These are phyloP conservation scores for Eulithis prunata DNA, from an alignment of 2,888 invertebrate species.

Conservation along the genomic window DNA sequence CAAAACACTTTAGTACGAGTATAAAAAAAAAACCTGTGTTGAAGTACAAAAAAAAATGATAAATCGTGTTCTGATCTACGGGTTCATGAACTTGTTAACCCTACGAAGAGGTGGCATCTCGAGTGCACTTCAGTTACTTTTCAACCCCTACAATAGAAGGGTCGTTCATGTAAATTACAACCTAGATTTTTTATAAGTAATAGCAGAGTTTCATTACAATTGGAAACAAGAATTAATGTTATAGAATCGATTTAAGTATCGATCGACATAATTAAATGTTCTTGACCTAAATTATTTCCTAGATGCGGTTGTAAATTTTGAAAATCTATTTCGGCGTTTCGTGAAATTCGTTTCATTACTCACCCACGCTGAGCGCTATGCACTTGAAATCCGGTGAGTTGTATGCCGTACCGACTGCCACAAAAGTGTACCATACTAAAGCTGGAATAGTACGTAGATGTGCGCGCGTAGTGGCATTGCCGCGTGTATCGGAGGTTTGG, in stretches of 20 bases:
- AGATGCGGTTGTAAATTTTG: constrained; percentile 30
- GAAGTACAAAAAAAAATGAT: background rate
- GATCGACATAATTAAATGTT: constrained; percentile 18
- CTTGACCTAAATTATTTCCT: constrained; percentile 32
- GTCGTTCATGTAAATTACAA: too few species aligned
- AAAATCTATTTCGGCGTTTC: constrained; percentile 38
- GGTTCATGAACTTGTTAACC: constrained; percentile 13
- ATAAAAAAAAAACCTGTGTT: background rate
- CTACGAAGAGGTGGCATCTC: background rate
- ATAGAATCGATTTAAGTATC: constrained; percentile 15
- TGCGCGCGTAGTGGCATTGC: constrained; percentile 17
- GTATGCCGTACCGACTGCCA: constrained; percentile 25
- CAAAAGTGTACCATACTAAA: constrained; percentile 23
- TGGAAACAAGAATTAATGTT: constrained; percentile 22
- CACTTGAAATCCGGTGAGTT: constrained; percentile 43
- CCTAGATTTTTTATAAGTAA: too few species aligned
- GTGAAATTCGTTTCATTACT: constrained; percentile 50
- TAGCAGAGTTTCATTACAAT: constrained; percentile 6
- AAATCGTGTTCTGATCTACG: background rate
- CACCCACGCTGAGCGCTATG: constrained; percentile 48
- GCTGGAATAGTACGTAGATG: constrained; percentile 16
- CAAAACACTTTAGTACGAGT: too few species aligned
- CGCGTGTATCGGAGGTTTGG: constrained; percentile 18
- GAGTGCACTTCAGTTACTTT: background rate
- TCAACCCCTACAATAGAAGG: background rate